Conservation (phyloP, 2,797 vertebrate species). For the Acestrorhynchus altus region DNA sequence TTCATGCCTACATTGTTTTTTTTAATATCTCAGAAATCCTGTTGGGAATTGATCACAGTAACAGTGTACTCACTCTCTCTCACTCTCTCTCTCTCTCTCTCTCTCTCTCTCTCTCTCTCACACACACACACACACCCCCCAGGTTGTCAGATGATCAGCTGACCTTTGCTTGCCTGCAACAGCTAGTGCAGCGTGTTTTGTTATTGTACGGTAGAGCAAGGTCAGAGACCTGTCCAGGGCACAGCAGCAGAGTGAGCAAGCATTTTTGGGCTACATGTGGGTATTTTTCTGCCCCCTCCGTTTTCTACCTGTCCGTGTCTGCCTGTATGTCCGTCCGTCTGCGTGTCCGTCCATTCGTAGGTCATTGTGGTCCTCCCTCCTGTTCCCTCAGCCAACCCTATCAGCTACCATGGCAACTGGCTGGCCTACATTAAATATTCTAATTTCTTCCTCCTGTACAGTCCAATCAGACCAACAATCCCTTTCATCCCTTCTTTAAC, state of each 20-base stretch:
- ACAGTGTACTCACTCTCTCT: too few relatives aligned
- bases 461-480: constrained; percentile 48
- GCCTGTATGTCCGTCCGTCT: constrained; percentile 12
- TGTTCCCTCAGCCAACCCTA: constrained; percentile 30
- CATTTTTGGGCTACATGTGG: neutral
- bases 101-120: neutral
- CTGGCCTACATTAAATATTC: constrained; percentile 34
- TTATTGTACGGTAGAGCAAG: constrained; percentile 13
- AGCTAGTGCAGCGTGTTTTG: neutral
- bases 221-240: neutral
- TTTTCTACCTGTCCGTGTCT: neutral
- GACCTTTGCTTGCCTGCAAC: neutral
- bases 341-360: constrained; percentile 9
- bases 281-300: constrained; percentile 6
- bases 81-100: too few relatives aligned
- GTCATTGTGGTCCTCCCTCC: constrained; percentile 34
- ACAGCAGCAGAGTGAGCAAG: neutral
- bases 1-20: too few relatives aligned
- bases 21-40: too few relatives aligned
- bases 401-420: constrained; percentile 53
- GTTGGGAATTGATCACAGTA: too few relatives aligned
- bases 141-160: neutral
- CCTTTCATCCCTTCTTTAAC: constrained; percentile 48
- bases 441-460: constrained; percentile 40
- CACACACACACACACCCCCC: neutral